phyloP scores from a whole-genome alignment of 2,888 invertebrate species.

The Dimorphilus gyrociliatus region DNA sequence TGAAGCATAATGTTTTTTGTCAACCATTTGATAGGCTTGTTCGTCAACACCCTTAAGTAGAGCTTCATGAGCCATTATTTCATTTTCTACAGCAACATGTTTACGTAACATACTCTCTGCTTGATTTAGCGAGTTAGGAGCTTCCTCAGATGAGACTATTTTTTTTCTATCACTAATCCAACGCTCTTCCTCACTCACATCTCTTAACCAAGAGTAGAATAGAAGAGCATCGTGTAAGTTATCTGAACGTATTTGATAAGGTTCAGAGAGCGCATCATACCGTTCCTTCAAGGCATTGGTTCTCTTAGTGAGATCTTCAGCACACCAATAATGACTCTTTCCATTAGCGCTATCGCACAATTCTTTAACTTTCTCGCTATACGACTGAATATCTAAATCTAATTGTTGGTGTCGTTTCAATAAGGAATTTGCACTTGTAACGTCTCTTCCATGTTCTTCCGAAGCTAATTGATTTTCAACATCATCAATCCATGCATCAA shows the following conservation, averaged over 20 bases:
- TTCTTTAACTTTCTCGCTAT: constrained; percentile 53
- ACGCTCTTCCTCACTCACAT: constrained; percentile 75
- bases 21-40: constrained; percentile 59
- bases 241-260: constrained; percentile 73
- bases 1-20: constrained; percentile 69
- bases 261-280: constrained; percentile 66
- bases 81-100: constrained; percentile 56
- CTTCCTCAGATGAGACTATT: constrained; percentile 53
- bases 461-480: constrained; percentile 57
- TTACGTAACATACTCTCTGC: too few relatives aligned
- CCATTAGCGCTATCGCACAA: constrained; percentile 57
- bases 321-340: constrained; percentile 68
- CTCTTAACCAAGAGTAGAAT: constrained; percentile 72
- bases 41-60: constrained; percentile 55
- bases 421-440: constrained; percentile 66
- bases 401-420: constrained; percentile 44
- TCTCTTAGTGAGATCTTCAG: constrained; percentile 61
- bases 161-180: constrained; percentile 70
- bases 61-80: constrained; percentile 69
- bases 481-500: constrained; percentile 82
- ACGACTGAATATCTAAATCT: too few relatives aligned
- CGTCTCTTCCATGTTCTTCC: constrained; percentile 67
- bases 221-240: constrained; percentile 75
- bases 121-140: too few relatives aligned
- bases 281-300: constrained; percentile 40